Conservation (phyloP, 2,888 invertebrate genomes). For the Notodonta dromedarius region DNA sequence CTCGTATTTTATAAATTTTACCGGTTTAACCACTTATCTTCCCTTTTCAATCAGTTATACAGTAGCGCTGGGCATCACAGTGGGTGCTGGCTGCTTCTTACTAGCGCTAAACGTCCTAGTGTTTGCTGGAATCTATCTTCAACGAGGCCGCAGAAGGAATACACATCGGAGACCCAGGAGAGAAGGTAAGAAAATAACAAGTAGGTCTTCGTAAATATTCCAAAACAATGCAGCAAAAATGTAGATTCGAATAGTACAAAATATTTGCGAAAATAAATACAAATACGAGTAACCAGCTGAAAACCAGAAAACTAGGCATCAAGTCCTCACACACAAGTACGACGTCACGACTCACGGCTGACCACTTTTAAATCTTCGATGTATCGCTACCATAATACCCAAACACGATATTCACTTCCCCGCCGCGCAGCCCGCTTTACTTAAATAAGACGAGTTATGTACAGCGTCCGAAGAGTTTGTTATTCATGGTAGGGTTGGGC, state of each 20-base stretch:
- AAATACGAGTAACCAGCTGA: too few relatives aligned
- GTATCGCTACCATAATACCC: slow-evolving; percentile 30
- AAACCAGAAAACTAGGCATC: too few relatives aligned
- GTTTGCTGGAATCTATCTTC: slow-evolving; percentile 91
- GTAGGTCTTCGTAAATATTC: not conserved
- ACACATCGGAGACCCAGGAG: slow-evolving; percentile 58
- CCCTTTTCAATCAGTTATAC: slow-evolving; percentile 84
- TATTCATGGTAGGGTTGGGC: slow-evolving; percentile 31
- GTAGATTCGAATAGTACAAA: not conserved
- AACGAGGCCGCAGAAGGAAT: slow-evolving; percentile 84
- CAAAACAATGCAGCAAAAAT: too few relatives aligned
- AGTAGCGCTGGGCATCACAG: slow-evolving; percentile 90
- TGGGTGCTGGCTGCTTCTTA: slow-evolving; percentile 89
- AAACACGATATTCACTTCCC: slow-evolving; percentile 22
- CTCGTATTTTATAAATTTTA: too few relatives aligned
- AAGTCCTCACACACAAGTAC: not conserved
- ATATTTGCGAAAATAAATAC: too few relatives aligned
- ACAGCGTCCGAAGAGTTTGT: slow-evolving; percentile 19
- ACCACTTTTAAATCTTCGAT: not conserved
- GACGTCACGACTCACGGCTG: not conserved
- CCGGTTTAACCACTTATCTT: too few relatives aligned
- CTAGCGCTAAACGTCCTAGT: slow-evolving; percentile 89
- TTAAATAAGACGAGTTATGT: slow-evolving; percentile 26
- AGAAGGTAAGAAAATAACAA: slow-evolving; percentile 49
- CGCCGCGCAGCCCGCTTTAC: slow-evolving; percentile 7